phyloP scores from a whole-genome alignment of 2,888 invertebrate species.

The Hypena proboscidalis region DNA sequence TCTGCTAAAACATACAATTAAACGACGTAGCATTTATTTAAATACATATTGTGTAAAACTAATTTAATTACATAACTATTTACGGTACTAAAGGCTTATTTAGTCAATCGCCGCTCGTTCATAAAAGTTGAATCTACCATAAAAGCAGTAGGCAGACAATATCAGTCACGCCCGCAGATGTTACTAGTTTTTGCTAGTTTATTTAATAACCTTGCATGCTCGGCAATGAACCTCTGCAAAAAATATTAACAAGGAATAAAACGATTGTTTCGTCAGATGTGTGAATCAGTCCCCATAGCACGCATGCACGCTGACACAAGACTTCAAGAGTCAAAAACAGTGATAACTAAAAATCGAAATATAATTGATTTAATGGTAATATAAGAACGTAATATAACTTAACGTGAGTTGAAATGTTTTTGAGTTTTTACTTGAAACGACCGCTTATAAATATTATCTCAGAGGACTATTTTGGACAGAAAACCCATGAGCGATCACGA shows the following conservation, averaged over 20 bases:
- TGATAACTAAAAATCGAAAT: too few relatives aligned
- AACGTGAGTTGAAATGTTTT: too few relatives aligned
- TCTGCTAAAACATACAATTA: neutral
- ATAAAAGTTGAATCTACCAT: constrained; percentile 27
- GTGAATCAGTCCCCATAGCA: constrained; percentile 26
- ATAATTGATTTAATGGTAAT: too few relatives aligned
- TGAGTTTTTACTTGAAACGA: too few relatives aligned
- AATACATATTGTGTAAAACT: neutral
- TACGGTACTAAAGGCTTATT: neutral
- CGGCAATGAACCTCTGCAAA: constrained; percentile 57
- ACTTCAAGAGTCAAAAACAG: too few relatives aligned
- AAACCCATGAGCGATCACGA: too few relatives aligned
- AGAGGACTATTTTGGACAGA: too few relatives aligned
- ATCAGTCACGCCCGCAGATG: constrained; percentile 45
- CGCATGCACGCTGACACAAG: too few relatives aligned
- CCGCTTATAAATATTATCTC: too few relatives aligned
- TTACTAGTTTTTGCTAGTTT: constrained; percentile 50
- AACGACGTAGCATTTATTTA: neutral
- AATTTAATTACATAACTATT: neutral
- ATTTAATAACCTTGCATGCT: constrained; percentile 56
- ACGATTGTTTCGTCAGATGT: constrained; percentile 47
- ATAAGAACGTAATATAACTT: too few relatives aligned
- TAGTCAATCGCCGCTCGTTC: constrained; percentile 17
- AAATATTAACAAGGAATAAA: constrained; percentile 41
- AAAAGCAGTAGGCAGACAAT: constrained; percentile 39